Percentiles rank a stretch among this genome's conserved stretches.
phyloP scores from a whole-genome alignment of 2,888 invertebrate species.

The Lymantria monacha region DNA sequence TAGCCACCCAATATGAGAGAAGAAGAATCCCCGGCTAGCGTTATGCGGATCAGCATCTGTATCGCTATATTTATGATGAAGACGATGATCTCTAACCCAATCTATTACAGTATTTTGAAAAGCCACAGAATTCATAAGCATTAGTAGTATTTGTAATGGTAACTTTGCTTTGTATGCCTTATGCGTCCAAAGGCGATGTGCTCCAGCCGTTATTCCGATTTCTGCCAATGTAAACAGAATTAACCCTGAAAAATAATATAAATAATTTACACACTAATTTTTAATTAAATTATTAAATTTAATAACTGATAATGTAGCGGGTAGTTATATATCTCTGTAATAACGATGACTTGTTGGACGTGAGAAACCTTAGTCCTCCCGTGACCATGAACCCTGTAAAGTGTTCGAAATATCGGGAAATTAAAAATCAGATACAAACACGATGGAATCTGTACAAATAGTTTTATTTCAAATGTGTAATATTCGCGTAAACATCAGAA shows the following conservation, averaged over 20 bases:
- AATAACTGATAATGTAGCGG: no score
- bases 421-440: no score
- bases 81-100: constrained; percentile 84
- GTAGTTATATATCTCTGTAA: no score
- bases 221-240: constrained; percentile 31
- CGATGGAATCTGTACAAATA: no score
- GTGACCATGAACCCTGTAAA: no score
- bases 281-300: no score
- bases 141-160: constrained; percentile 47
- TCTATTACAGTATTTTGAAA: constrained; percentile 78
- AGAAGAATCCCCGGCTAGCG: constrained; percentile 90
- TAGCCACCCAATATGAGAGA: constrained; percentile 93
- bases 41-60: constrained; percentile 84
- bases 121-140: constrained; percentile 46
- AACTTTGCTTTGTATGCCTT: constrained; percentile 48
- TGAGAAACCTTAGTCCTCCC: no score
- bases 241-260: constrained; percentile 29
- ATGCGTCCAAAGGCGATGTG: constrained; percentile 51
- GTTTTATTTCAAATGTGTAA: no score
- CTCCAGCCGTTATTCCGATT: constrained; percentile 49
- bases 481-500: no score
- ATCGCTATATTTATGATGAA: constrained; percentile 86
- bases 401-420: no score
- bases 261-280: no score
- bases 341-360: no score